phyloP scores from a whole-genome alignment of 1,140 invertebrate genomes.

The Dinoponera quadriceps region DNA sequence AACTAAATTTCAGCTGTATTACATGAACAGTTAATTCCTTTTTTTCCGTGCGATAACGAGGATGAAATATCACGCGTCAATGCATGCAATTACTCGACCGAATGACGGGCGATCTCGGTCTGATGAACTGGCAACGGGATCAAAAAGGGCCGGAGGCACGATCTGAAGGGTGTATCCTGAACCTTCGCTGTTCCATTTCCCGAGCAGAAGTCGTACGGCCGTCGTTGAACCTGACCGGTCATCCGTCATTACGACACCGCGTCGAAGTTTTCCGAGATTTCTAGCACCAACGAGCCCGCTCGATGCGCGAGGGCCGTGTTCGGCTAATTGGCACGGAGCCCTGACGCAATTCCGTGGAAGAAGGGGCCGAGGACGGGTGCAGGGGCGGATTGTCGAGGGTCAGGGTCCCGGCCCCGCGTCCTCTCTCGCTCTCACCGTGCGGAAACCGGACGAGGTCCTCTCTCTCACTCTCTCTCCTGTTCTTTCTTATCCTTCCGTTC shows the following conservation, averaged over 20 bases:
- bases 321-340: slow-evolving; percentile 74
- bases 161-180: too few relatives aligned
- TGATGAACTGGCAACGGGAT: too few relatives aligned
- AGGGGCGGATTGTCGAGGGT: slow-evolving; percentile 79
- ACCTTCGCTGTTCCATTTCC: too few relatives aligned
- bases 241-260: slow-evolving; percentile 7
- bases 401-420: slow-evolving; percentile 75
- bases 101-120: too few relatives aligned
- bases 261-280: slow-evolving; percentile 48
- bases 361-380: slow-evolving; percentile 43
- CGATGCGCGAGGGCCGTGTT: slow-evolving; percentile 31
- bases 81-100: too few relatives aligned
- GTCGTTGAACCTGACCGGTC: not conserved
- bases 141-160: too few relatives aligned
- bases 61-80: too few relatives aligned
- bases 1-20: too few relatives aligned
- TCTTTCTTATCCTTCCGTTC: slow-evolving; percentile 29
- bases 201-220: too few relatives aligned
- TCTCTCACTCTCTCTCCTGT: slow-evolving; percentile 49
- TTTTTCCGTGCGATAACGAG: too few relatives aligned
- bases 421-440: slow-evolving; percentile 61
- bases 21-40: too few relatives aligned
- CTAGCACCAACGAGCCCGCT: slow-evolving; percentile 7
- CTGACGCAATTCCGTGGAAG: slow-evolving; percentile 72
- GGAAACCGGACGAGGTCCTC: slow-evolving; percentile 57